Evolutionary conservation across 2,113 vertebrate species (phyloP), one percentile per base, ranked within the genome.

Genomic region (Eptatretus burgeri): DNA sequence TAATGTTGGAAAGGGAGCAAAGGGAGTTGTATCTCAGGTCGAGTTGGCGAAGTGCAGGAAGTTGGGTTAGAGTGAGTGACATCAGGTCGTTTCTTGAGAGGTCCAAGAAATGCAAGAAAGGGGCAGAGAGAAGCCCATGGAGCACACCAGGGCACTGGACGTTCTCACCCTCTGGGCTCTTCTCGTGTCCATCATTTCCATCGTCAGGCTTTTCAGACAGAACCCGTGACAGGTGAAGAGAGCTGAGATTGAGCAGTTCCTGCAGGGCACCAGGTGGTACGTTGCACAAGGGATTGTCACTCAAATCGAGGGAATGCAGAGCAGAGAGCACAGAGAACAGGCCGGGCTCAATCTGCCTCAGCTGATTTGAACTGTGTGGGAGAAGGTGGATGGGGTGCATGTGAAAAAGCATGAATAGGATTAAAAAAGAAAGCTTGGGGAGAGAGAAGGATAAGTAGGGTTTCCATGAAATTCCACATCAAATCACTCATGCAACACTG

Each of bases 21-120:
- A 94, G 73, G 1, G 65, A 72, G 72, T 88, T 95, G 73, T 81
- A 74, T 71, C 84, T 83, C 67, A 96, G 74, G 71, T 96, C 84
- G 64, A 96, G 77, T 51, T 72, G 70, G 63, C 68, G 72, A 52
- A 96, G 74, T 66, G 72, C 71, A 62, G 84, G 82, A 73, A 95
- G 74, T 56, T 78, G 19, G 56, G 16, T 10, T 19, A 60, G 56
- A 19, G 19, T 19, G 56, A 87, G 71, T 64, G 76, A 70, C 62
- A 81, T n/a, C 53, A 93, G 68, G 64, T 73, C 66, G 63, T 85
- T 95, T 72, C 76, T 75, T 13, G 82, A 76, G 69, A 98, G 70
- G 64, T 86, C 78, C 70, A 94, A 71, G 62, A 19, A 72, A 14
- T 17, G 74, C 62, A 94, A 77, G 64, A 78, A 78, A 11, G 62